Evolutionary conservation across 2,797 vertebrate genomes (phyloP).

Genomic region (Danio tinwini): DNA sequence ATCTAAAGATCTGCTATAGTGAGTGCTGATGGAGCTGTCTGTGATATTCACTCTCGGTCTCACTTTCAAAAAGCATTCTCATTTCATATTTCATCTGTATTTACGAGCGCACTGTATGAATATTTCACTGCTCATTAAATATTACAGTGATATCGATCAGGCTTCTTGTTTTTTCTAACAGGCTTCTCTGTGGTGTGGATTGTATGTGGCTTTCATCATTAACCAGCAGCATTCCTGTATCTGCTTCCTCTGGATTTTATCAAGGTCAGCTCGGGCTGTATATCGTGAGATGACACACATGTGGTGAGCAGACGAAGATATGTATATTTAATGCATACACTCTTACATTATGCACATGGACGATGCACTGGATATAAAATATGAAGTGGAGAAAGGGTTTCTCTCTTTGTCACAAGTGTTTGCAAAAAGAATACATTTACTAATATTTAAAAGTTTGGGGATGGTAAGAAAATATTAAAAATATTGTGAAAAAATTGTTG

Average conservation of each 20-base stretch:
- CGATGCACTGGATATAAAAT: constrained; percentile 40
- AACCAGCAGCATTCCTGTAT: constrained; percentile 71
- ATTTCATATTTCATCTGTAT: constrained; percentile 55
- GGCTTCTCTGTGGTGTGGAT: constrained; percentile 69
- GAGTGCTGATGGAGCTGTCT: constrained; percentile 41
- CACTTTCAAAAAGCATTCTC: constrained; percentile 45
- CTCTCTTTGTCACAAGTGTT: not conserved
- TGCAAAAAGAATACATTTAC: not conserved
- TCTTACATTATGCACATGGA: constrained; percentile 59
- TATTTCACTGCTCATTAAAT: constrained; percentile 74
- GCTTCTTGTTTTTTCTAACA: constrained; percentile 69
- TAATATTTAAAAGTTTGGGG: not conserved
- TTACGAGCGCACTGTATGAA: constrained; percentile 66
- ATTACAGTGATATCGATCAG: constrained; percentile 64
- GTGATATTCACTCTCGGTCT: constrained; percentile 4
- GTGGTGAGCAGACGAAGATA: constrained; percentile 64
- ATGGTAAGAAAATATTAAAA: not conserved
- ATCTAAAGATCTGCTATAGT: constrained; percentile 28
- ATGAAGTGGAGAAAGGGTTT: not conserved
- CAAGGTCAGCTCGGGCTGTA: constrained; percentile 65
- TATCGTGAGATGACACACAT: constrained; percentile 69
- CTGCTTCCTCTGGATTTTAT: constrained; percentile 64
- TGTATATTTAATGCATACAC: constrained; percentile 51
- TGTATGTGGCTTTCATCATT: constrained; percentile 79
- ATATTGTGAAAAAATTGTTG: not conserved